phyloP scores from a whole-genome alignment of 2,888 invertebrate species.

The Leptopilina syphax region DNA sequence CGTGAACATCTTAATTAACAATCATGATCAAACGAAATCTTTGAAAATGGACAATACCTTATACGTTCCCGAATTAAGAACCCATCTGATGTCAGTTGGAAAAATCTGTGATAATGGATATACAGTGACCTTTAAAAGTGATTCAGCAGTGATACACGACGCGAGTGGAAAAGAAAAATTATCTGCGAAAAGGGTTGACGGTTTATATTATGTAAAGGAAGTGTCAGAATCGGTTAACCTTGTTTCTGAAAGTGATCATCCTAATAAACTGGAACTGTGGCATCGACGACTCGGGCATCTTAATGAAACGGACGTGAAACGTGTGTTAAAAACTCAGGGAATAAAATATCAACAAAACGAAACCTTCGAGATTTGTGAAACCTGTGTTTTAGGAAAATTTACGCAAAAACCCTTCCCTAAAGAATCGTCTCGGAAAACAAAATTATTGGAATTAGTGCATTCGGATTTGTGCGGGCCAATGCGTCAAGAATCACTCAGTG shows the following conservation, averaged over 20 bases:
- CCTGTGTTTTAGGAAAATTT: too few species aligned
- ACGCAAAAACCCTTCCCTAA: too few species aligned
- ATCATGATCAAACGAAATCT: not conserved
- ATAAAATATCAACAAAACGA: too few species aligned
- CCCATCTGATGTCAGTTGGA: not conserved
- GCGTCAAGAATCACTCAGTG: too few species aligned
- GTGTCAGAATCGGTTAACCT: not conserved
- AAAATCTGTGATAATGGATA: slow-evolving; percentile 3
- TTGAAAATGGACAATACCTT: not conserved
- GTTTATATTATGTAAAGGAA: not conserved
- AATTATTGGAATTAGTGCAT: too few species aligned
- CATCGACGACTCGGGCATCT: not conserved
- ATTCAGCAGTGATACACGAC: too few species aligned
- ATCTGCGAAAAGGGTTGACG: not conserved
- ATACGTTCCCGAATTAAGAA: not conserved
- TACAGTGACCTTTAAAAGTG: too few species aligned
- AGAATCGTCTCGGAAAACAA: too few species aligned
- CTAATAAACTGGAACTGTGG: not conserved
- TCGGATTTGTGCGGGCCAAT: too few species aligned
- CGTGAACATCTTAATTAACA: not conserved
- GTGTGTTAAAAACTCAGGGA: too few species aligned
- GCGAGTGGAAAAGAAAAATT: not conserved
- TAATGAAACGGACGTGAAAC: too few species aligned
- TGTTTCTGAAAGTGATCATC: not conserved
- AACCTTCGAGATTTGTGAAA: too few species aligned